Conservation (phyloP, 1,140 invertebrate species). For the Drosophila sechellia region DNA sequence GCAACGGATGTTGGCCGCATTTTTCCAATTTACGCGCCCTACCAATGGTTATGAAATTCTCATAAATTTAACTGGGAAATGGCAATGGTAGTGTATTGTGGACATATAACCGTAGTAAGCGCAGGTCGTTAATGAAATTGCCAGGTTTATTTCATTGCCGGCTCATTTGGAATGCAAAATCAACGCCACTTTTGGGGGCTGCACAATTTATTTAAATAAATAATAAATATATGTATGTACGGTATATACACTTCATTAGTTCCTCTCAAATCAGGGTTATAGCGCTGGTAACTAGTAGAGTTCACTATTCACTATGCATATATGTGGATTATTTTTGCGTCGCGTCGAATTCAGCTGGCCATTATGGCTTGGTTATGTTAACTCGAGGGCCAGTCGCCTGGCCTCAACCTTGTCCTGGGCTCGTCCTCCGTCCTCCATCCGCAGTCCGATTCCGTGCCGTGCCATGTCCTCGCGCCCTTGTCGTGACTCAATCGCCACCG, state of each 20-base stretch:
- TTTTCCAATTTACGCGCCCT: constrained; percentile 48
- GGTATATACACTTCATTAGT: constrained; percentile 51
- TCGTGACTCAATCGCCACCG: constrained; percentile 67
- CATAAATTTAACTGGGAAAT: constrained; percentile 31
- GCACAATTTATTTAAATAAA: constrained; percentile 52
- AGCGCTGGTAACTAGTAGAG: constrained; percentile 33
- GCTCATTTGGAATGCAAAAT: constrained; percentile 40
- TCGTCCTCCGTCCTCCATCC: constrained; percentile 20
- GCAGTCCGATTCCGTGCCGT: constrained; percentile 5
- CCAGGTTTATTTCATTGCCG: constrained; percentile 34
- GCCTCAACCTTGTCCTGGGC: constrained; percentile 54
- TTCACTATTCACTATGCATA: constrained; percentile 33
- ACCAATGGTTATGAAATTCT: constrained; percentile 41
- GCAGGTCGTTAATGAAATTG: constrained; percentile 25
- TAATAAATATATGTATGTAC: constrained; percentile 32
- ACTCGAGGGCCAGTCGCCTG: constrained; percentile 38
- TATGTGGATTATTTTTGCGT: constrained; percentile 43
- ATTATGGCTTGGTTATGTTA: constrained; percentile 22
- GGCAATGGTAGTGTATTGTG: background rate
- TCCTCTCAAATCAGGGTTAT: constrained; percentile 39
- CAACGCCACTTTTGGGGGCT: constrained; percentile 29
- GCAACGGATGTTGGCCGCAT: constrained; percentile 10
- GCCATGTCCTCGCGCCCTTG: constrained; percentile 51
- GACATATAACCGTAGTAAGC: background rate
- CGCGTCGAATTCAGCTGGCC: constrained; percentile 39